A percentile compares a stretch with the other conserved stretches of the same genome.
These are phyloP conservation scores for Plodia interpunctella DNA, from an alignment of 1,140 invertebrate species.

Conservation along the genomic window DNA sequence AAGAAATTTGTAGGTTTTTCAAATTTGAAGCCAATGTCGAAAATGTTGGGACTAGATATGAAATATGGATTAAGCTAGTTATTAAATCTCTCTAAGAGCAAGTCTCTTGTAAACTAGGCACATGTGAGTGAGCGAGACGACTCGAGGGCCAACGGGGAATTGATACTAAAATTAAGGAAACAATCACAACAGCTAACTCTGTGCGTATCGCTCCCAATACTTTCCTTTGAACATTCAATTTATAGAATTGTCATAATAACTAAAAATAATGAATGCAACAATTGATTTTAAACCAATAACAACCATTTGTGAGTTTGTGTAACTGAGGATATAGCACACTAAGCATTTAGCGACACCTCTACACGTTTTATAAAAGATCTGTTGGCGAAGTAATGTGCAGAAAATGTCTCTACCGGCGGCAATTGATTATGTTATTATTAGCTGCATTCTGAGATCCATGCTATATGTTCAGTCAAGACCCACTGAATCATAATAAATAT, in stretches of 20 bases:
- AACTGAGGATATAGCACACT: constrained; percentile 64
- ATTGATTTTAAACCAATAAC: constrained; percentile 67
- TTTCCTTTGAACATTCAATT: constrained; percentile 70
- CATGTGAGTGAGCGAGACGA: background rate
- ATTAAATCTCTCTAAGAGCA: too few relatives aligned
- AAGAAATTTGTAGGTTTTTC: too few relatives aligned
- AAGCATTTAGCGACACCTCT: constrained; percentile 37
- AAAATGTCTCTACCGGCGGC: constrained; percentile 28
- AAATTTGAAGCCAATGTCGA: too few relatives aligned
- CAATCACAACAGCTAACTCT: constrained; percentile 62
- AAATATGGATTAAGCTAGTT: too few relatives aligned
- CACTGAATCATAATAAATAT: constrained; percentile 60
- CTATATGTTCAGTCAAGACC: constrained; percentile 69
- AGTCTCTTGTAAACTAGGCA: background rate
- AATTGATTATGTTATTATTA: constrained; percentile 47
- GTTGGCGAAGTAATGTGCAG: constrained; percentile 21
- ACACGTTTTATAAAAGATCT: constrained; percentile 22
- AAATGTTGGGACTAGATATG: too few relatives aligned
- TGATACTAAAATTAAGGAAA: constrained; percentile 46
- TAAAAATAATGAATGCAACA: constrained; percentile 74
- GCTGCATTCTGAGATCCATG: constrained; percentile 76
- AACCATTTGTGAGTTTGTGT: constrained; percentile 67
- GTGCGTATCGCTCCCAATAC: constrained; percentile 73
- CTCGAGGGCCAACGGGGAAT: constrained; percentile 30
- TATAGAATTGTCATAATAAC: constrained; percentile 67